These are phyloP conservation scores for Syritta pipiens DNA, from an alignment of 2,888 invertebrate genomes.

Conservation along the genomic window DNA sequence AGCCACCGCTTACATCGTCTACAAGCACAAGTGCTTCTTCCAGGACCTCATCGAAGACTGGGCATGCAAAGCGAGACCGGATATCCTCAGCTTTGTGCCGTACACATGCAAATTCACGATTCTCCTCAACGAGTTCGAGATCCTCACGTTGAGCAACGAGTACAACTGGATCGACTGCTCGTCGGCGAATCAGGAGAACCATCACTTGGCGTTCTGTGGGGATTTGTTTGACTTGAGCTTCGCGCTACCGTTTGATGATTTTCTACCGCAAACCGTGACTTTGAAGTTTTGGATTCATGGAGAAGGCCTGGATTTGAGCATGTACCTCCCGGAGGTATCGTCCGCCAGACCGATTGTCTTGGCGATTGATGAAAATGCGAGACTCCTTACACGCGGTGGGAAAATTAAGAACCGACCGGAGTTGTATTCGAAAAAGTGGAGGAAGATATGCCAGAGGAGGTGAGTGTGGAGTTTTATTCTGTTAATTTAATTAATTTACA, in stretches of 20 bases:
- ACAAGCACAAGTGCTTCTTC: constrained; percentile 97
- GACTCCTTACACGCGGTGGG: constrained; percentile 89
- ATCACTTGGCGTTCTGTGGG: constrained; percentile 95
- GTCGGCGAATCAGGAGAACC: constrained; percentile 96
- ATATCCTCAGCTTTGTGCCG: constrained; percentile 96
- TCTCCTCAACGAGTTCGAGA: constrained; percentile 95
- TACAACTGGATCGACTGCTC: constrained; percentile 99
- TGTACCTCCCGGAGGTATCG: constrained; percentile 95
- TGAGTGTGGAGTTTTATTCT: constrained; percentile 70
- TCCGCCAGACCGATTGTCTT: constrained; percentile 90
- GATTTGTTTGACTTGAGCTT: constrained; percentile 96
- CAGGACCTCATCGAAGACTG: constrained; percentile 98
- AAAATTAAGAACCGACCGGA: constrained; percentile 81
- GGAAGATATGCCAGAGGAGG: constrained; percentile 87
- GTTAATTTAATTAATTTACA: background rate
- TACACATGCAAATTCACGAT: constrained; percentile 97
- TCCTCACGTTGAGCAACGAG: constrained; percentile 95
- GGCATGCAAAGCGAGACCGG: constrained; percentile 95
- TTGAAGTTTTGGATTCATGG: constrained; percentile 97
- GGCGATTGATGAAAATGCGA: constrained; percentile 93
- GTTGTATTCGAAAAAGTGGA: constrained; percentile 84
- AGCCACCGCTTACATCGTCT: constrained; percentile 94
- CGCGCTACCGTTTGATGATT: constrained; percentile 96
- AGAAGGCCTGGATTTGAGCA: constrained; percentile 93
- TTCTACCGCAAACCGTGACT: constrained; percentile 92